Evolutionary conservation across 1,140 invertebrate genomes (phyloP), one percentile per base, ranked within the genome.

Genomic region (Elysia chlorotica): DNA sequence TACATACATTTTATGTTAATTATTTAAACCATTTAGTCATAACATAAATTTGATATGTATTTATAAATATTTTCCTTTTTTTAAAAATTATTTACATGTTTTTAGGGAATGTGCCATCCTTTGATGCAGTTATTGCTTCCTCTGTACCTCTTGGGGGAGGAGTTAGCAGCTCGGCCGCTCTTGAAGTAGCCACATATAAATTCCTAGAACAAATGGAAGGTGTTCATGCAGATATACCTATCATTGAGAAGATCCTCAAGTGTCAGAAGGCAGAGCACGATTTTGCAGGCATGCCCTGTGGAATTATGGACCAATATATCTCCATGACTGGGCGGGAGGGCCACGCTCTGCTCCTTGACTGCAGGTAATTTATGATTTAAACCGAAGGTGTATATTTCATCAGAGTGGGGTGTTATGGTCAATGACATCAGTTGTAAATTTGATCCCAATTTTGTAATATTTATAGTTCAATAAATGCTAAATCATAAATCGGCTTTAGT

Each of bases 221-320:
- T 19, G 54, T n/a, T 4, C 63, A 30, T 10, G 59, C 67, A 25
- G 71, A 74, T 10, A 71, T 77, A 10, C 68, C 77, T 25, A 75
- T 79, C 65, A 81, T 89, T 61, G 89, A 92, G 54, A 95, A 96
- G 86, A 94, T 94, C 17, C 84, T 95, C 48, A 89, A 91, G 2
- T 98, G 96, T 85, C 95, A 97, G 88, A 93, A 92, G 79, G 96
- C 95, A 0, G 96, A 98, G 82, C 94, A 97, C 83, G 91, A 94
- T 48, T 98, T 93, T 88, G 94, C 95, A 6, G 91, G 91, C 2
- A 92, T 96, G 86, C 96, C 96, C 2, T 98, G 96, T 86, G 96
- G 96, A 1, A 96, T 97, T 74, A 98, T 98, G 96, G 96, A 98
- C 87, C 96, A 98, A 85, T 96, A 96, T 82, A 93, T 97, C 74